Conservation (phyloP, 2,888 invertebrate genomes). For the Stomorhina lunata region DNA sequence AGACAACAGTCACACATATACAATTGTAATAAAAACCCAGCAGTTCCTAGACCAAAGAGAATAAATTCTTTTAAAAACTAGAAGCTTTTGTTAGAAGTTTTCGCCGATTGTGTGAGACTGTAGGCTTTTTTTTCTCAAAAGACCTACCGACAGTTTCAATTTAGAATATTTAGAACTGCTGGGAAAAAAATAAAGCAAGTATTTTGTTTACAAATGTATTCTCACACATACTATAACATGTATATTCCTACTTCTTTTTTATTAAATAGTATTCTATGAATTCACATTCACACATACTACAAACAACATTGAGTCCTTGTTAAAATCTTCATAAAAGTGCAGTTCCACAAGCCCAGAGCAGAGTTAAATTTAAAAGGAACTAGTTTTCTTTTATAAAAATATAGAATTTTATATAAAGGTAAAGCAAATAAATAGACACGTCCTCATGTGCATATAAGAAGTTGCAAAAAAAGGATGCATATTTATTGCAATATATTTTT, state of each 20-base stretch:
- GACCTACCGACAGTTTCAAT: neutral
- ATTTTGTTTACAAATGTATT: neutral
- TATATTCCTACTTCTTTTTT: neutral
- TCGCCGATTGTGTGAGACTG: neutral
- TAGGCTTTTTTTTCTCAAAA: neutral
- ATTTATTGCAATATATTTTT: neutral
- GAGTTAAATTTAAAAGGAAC: neutral
- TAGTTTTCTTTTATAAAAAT: slow-evolving; percentile 14
- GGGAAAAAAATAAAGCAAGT: neutral
- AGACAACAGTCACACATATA: slow-evolving; percentile 12
- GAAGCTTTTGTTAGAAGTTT: too few relatives aligned
- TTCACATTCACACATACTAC: neutral
- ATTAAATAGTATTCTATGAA: neutral
- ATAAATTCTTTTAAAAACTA: too few relatives aligned
- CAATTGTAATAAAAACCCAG: slow-evolving; percentile 6
- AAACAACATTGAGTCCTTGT: neutral
- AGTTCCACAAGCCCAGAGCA: neutral
- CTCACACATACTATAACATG: neutral
- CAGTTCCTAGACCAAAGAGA: slow-evolving; percentile 8
- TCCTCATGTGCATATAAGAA: slow-evolving; percentile 12
- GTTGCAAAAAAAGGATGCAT: neutral
- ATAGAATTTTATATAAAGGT: slow-evolving; percentile 25
- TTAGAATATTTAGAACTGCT: neutral
- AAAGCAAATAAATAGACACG: slow-evolving; percentile 26
- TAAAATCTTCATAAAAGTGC: slow-evolving; percentile 17